Conservation (phyloP, 1,140 invertebrate genomes). For the Polyergus mexicanus region DNA sequence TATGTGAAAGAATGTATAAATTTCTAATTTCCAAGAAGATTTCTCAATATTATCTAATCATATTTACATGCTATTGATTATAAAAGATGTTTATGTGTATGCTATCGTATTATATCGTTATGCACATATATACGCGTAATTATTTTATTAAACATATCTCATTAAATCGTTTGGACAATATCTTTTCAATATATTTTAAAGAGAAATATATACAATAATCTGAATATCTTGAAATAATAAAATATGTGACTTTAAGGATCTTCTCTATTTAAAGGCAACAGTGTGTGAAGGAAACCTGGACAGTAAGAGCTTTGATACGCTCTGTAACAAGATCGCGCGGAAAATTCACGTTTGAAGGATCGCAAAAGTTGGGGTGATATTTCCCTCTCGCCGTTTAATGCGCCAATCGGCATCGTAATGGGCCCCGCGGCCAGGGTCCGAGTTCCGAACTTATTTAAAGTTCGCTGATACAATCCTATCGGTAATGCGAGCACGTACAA, state of each 20-base stretch:
- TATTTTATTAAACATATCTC: slow-evolving; percentile 1
- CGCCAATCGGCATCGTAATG: slow-evolving; percentile 60
- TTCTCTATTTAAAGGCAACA: background rate
- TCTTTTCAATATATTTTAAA: background rate
- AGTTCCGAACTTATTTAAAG: slow-evolving; percentile 77
- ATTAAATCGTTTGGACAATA: background rate
- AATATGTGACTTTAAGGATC: background rate
- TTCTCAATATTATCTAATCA: background rate
- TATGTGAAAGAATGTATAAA: background rate
- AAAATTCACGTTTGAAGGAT: slow-evolving; percentile 49
- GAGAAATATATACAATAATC: background rate
- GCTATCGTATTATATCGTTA: too few relatives aligned
- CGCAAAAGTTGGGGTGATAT: slow-evolving; percentile 62
- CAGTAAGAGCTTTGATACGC: background rate
- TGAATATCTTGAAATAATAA: background rate
- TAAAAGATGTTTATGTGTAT: too few relatives aligned
- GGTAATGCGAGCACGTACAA: slow-evolving; percentile 65
- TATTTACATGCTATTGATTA: background rate
- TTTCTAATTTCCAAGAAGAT: background rate
- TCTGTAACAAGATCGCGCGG: background rate
- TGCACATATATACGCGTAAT: background rate
- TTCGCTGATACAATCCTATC: slow-evolving; percentile 73
- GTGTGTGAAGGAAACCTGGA: too few relatives aligned
- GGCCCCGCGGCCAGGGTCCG: slow-evolving; percentile 56
- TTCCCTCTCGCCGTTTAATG: slow-evolving; percentile 65